Conservation (phyloP, 2,888 invertebrate genomes). For the Tachina fera region DNA sequence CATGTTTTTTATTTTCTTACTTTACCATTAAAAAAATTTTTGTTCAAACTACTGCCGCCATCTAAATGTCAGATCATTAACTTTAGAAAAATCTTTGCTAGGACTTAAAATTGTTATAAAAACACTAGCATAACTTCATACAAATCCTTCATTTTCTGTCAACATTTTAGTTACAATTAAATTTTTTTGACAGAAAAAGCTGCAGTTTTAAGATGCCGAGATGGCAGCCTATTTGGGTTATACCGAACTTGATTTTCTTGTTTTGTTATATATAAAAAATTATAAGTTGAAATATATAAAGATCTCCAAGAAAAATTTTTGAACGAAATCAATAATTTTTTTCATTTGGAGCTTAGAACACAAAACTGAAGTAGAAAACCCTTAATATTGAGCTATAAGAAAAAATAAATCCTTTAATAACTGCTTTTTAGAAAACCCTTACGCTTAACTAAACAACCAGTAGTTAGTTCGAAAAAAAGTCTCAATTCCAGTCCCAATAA, state of each 20-base stretch:
- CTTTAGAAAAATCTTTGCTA: background rate
- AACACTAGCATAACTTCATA: slow-evolving; percentile 6
- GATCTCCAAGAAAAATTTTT: slow-evolving; percentile 39
- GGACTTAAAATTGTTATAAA: background rate
- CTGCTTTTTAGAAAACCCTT: slow-evolving; percentile 19
- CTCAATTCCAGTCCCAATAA: background rate
- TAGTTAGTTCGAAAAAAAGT: background rate
- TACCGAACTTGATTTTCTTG: slow-evolving; percentile 66
- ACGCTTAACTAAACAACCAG: background rate
- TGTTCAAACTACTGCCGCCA: too few species aligned
- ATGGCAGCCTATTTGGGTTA: slow-evolving; percentile 42
- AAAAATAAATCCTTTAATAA: slow-evolving; percentile 7
- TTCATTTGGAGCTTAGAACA: background rate
- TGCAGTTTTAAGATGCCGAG: background rate
- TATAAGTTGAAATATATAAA: background rate
- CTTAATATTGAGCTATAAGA: background rate
- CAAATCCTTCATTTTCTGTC: background rate
- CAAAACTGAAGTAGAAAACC: background rate
- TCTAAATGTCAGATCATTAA: too few species aligned
- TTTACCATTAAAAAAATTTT: too few species aligned
- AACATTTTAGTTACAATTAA: background rate
- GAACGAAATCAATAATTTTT: slow-evolving; percentile 42
- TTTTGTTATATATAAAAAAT: slow-evolving; percentile 42
- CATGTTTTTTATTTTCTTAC: too few species aligned
- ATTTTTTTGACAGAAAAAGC: background rate